Base-by-base conservation (phyloP, 2,888 invertebrate species). In the Netelia virgata region DNA sequence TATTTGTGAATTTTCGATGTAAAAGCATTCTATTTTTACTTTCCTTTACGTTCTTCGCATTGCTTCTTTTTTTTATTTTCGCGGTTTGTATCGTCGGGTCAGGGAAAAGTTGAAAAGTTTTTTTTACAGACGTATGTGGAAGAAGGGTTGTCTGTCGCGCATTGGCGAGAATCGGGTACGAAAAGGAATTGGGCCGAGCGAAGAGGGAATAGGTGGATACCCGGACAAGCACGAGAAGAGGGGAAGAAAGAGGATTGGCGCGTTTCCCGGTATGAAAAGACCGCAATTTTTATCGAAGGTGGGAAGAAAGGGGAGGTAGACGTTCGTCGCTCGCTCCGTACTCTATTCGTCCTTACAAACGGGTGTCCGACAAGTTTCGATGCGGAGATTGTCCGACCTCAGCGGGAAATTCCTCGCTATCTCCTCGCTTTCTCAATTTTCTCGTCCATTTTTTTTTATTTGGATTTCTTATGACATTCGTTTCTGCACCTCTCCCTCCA, bases 281-380 rank as follows among this genome's bases (percentile, higher is more conserved):
- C 80, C 18, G 76, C 79, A 83, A 86, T 86, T 86, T 85, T 86
- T 85, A 83, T 85, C 75, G 75, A 69, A 78, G 69, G 72, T 82
- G 66, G 68, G 68, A 72, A 63, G 75, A 47, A 70, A 64, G 77
- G 53, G 75, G 20, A 50, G 20, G 36, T 6, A 36, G 36, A 36
- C 36, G 6, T 36, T 36, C 72, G 28, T 73, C 72, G 82, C 41
- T 72, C 50, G 77, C 73, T 61, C 66, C 50, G 77, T 53, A 55
- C 61, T 47, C 61, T 66, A 57, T 55, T 74, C 57, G 74, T 78
- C 36, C 72, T 14, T 16, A 14, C 57, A 43, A 63, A 74, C 68
- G 28, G 47, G 74, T 75, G 83, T 74, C 47, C 74, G 79, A 73
- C 83, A 75, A 83, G 79, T 83, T 79, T 43, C 57, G 23, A 16